These are phyloP conservation scores for Antheraea assamensis DNA, from an alignment of 2,888 invertebrate genomes.

Conservation along the genomic window DNA sequence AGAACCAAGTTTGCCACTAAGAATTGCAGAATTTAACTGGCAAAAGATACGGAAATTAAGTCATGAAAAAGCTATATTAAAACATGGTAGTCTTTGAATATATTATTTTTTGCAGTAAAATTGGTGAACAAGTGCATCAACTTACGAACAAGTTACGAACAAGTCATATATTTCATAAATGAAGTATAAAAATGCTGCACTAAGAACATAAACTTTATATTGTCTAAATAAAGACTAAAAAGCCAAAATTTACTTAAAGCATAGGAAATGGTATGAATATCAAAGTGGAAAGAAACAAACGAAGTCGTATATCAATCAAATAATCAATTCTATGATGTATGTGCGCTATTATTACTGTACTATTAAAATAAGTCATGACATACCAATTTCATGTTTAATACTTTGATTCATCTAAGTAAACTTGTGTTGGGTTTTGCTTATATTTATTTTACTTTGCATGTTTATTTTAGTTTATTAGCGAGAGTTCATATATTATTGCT, in stretches of 20 bases:
- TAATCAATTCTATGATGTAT: background rate
- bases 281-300: background rate
- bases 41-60: too few relatives aligned
- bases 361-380: too few relatives aligned
- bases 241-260: background rate
- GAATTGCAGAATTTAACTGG: background rate
- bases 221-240: background rate
- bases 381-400: too few relatives aligned
- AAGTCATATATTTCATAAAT: background rate
- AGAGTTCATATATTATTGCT: background rate
- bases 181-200: background rate
- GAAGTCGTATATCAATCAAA: background rate
- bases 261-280: background rate
- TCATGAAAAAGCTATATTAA: too few relatives aligned
- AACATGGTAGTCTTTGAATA: background rate
- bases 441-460: background rate
- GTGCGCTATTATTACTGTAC: too few relatives aligned
- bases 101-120: background rate
- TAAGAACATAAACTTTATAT: background rate
- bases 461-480: background rate
- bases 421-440: background rate
- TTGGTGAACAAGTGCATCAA: background rate
- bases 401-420: background rate
- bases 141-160: too few relatives aligned
- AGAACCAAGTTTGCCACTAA: background rate